phyloP scores from a whole-genome alignment of 2,797 vertebrate genomes.

The Diplodus puntazzo region DNA sequence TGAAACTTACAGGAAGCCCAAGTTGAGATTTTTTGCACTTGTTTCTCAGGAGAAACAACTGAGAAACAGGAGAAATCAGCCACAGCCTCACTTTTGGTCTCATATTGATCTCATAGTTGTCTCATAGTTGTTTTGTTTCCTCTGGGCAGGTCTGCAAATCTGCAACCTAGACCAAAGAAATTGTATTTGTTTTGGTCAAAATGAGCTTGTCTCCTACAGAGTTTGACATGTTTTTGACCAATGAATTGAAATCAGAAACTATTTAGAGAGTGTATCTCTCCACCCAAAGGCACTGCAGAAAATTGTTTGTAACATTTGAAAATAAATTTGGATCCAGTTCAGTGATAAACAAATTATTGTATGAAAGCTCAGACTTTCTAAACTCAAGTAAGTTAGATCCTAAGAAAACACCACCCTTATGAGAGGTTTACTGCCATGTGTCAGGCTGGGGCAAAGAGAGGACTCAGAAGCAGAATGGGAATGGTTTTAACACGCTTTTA shows the following conservation, averaged over 20 bases:
- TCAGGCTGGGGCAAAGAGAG: too few relatives aligned
- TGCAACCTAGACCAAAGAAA: neutral
- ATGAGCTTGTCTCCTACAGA: neutral
- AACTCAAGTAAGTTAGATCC: neutral
- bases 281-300: neutral
- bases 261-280: neutral
- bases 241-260: neutral
- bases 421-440: neutral
- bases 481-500: too few relatives aligned
- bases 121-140: too few relatives aligned
- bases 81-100: too few relatives aligned
- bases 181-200: neutral
- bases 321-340: neutral
- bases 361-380: neutral
- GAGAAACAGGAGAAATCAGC: too few relatives aligned
- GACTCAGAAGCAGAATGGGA: too few relatives aligned
- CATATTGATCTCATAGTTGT: too few relatives aligned
- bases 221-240: neutral
- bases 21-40: too few relatives aligned
- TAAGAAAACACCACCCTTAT: neutral
- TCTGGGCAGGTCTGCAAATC: neutral
- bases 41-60: too few relatives aligned
- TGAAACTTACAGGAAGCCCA: too few relatives aligned
- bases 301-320: neutral
- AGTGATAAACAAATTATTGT: neutral